Conservation (phyloP, 2,113 vertebrate genomes). For the Elaphurus davidianus region DNA sequence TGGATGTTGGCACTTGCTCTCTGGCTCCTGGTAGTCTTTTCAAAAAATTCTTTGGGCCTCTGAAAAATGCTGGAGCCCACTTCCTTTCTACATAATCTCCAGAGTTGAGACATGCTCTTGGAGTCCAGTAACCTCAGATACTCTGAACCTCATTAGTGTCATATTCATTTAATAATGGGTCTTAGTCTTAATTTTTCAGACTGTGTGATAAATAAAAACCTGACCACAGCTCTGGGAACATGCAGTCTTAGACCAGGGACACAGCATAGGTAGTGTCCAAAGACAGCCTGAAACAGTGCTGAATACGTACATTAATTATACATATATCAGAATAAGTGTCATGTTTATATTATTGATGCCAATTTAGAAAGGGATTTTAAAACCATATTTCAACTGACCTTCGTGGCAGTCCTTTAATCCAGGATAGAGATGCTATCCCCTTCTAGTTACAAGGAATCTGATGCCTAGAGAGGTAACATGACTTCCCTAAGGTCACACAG, state of each 20-base stretch:
- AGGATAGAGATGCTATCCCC: neutral
- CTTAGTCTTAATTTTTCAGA: neutral
- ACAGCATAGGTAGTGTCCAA: neutral
- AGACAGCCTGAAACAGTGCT: neutral
- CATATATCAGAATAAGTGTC: neutral
- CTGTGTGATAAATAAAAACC: neutral
- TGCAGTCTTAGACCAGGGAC: neutral
- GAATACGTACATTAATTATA: neutral
- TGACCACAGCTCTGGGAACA: neutral
- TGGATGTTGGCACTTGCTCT: neutral
- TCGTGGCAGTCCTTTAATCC: neutral
- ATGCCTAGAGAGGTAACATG: neutral
- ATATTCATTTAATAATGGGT: neutral
- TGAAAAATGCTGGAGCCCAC: neutral
- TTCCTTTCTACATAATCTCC: neutral
- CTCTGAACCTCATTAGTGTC: neutral
- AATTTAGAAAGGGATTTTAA: neutral
- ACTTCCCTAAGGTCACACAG: neutral
- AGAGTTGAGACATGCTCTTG: neutral
- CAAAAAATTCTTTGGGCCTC: neutral
- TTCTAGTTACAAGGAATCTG: neutral
- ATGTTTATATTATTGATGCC: neutral
- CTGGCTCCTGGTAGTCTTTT: neutral
- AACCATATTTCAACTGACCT: neutral
- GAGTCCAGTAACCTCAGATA: neutral